phyloP scores from a whole-genome alignment of 1,140 invertebrate species.

The Drosophila tani region DNA sequence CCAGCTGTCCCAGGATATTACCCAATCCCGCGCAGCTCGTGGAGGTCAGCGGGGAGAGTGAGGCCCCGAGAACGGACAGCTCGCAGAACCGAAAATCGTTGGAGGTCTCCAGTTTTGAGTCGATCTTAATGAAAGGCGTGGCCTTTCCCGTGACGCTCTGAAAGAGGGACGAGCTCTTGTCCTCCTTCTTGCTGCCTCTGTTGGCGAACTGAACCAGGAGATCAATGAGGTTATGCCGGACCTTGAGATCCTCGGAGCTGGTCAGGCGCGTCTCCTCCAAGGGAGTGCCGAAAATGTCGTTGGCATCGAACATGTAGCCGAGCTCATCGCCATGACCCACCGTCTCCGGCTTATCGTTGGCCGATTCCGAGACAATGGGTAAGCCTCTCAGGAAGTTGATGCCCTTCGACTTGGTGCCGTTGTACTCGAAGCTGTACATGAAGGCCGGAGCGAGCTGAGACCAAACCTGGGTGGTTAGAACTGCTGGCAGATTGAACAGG shows the following conservation, averaged over 20 bases:
- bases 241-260: slow-evolving; percentile 86
- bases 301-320: slow-evolving; percentile 88
- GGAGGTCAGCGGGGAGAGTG: slow-evolving; percentile 86
- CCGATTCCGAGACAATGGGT: slow-evolving; percentile 86
- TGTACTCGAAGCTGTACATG: slow-evolving; percentile 91
- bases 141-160: slow-evolving; percentile 85
- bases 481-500: slow-evolving; percentile 90
- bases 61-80: slow-evolving; percentile 87
- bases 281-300: slow-evolving; percentile 87
- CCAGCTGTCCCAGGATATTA: slow-evolving; percentile 56
- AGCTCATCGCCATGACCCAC: slow-evolving; percentile 89
- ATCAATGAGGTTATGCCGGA: slow-evolving; percentile 87
- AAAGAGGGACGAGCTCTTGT: slow-evolving; percentile 79
- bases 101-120: slow-evolving; percentile 84
- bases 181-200: slow-evolving; percentile 1
- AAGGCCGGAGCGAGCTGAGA: slow-evolving; percentile 87
- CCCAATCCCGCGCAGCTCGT: slow-evolving; percentile 84
- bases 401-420: slow-evolving; percentile 87
- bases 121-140: slow-evolving; percentile 87
- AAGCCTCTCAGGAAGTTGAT: slow-evolving; percentile 88
- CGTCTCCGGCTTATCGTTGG: slow-evolving; percentile 74
- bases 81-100: slow-evolving; percentile 88
- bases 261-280: slow-evolving; percentile 80
- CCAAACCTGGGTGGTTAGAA: slow-evolving; percentile 89
- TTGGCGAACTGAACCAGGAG: slow-evolving; percentile 89